phyloP scores from a whole-genome alignment of 2,888 invertebrate genomes.

The Marronus borbonicus region DNA sequence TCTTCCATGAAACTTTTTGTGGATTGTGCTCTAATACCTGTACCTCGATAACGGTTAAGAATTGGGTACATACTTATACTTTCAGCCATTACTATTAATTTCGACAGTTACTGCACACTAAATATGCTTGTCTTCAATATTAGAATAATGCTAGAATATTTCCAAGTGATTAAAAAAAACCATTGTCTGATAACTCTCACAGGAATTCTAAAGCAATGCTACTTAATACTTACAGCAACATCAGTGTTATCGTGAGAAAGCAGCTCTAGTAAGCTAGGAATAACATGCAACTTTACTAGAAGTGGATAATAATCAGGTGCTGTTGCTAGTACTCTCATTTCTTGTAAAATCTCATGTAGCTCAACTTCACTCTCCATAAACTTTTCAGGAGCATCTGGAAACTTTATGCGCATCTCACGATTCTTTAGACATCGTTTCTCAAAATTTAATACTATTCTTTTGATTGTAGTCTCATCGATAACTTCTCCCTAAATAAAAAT shows the following conservation, averaged over 20 bases:
- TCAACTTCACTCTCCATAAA: conserved; percentile 97
- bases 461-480: conserved; percentile 89
- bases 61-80: too few relatives aligned
- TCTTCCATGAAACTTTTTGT: too few relatives aligned
- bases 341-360: conserved; percentile 83
- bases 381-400: conserved; percentile 96
- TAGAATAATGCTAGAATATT: too few relatives aligned
- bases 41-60: too few relatives aligned
- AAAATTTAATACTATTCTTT: conserved; percentile 91
- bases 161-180: too few relatives aligned
- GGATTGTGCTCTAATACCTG: too few relatives aligned
- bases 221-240: conserved; percentile 71
- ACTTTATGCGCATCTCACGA: conserved; percentile 98
- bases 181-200: background rate
- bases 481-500: conserved; percentile 82
- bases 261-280: conserved; percentile 93
- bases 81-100: too few relatives aligned
- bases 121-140: too few relatives aligned
- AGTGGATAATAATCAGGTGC: conserved; percentile 95
- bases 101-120: too few relatives aligned
- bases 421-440: conserved; percentile 96
- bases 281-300: conserved; percentile 89
- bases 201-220: background rate
- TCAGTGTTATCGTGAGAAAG: conserved; percentile 97
- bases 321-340: conserved; percentile 94